These are phyloP conservation scores for Acronicta leporina DNA, from an alignment of 2,888 invertebrate species.

Conservation along the genomic window DNA sequence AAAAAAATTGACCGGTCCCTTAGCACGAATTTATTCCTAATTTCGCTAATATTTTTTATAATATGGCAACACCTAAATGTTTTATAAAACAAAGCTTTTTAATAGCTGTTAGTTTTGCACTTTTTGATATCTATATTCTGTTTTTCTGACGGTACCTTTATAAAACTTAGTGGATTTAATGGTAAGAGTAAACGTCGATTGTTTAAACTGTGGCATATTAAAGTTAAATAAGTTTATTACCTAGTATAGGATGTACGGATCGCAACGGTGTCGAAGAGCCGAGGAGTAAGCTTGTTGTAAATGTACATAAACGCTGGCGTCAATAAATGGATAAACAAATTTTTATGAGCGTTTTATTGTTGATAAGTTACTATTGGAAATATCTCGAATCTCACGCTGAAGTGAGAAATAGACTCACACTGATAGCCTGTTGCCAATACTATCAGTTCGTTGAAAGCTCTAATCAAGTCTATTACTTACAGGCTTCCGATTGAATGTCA, in stretches of 20 bases:
- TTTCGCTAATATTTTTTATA: conserved; percentile 16
- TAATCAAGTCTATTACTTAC: too few species aligned
- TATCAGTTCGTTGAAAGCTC: too few species aligned
- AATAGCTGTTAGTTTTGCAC: conserved; percentile 32
- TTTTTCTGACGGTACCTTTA: conserved; percentile 35
- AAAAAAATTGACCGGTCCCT: neutral
- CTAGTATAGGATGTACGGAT: conserved; percentile 28
- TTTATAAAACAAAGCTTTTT: conserved; percentile 17
- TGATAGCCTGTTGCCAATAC: too few species aligned
- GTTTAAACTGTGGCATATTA: conserved; percentile 51
- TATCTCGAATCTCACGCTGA: too few species aligned
- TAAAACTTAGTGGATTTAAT: conserved; percentile 40
- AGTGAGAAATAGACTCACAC: too few species aligned
- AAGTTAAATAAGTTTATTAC: conserved; percentile 40
- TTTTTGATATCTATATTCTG: conserved; percentile 25
- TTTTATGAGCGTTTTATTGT: conserved; percentile 41
- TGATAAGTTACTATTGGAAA: conserved; percentile 1
- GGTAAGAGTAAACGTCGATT: conserved; percentile 41
- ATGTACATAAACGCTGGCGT: conserved; percentile 75
- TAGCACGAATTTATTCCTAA: conserved; percentile 9
- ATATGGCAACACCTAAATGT: conserved; percentile 6
- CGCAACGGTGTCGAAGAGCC: conserved; percentile 26
- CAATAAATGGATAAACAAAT: conserved; percentile 75
- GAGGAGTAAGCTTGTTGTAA: conserved; percentile 67
- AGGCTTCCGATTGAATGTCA: too few species aligned